These are phyloP conservation scores for Acropora yongei DNA, from an alignment of 64 coral and sea anemone species.

Conservation along the genomic window DNA sequence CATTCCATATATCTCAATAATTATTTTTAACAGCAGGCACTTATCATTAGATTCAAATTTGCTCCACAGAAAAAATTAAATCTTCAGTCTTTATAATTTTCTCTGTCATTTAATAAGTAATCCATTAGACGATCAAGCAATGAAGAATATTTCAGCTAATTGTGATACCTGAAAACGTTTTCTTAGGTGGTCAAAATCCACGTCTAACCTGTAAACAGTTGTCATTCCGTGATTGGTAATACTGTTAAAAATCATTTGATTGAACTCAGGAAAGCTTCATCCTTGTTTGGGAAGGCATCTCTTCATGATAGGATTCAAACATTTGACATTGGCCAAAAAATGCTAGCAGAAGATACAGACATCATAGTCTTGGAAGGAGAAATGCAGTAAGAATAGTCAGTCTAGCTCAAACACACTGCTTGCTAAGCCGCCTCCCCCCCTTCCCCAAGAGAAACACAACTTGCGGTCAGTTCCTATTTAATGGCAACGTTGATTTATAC, in stretches of 20 bases:
- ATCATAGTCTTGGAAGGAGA: conserved; percentile 23
- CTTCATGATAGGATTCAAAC: conserved; percentile 23
- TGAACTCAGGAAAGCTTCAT: conserved; percentile 8
- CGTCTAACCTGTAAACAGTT: not conserved
- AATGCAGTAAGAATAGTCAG: not conserved
- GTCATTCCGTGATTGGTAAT: conserved; percentile 7
- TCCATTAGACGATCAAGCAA: not conserved
- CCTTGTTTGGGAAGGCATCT: conserved; percentile 16
- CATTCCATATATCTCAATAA: not conserved
- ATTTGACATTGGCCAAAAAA: conserved; percentile 25
- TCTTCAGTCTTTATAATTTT: conserved; percentile 8
- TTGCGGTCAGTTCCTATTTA: conserved; percentile 28
- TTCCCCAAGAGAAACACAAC: not conserved
- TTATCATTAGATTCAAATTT: conserved; percentile 1
- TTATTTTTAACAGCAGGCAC: conserved; percentile 9
- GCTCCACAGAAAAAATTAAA: not conserved
- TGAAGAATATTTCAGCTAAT: not conserved
- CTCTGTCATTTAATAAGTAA: conserved; percentile 25
- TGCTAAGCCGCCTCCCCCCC: not conserved
- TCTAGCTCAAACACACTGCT: not conserved
- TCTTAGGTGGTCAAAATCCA: not conserved
- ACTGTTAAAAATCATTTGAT: conserved; percentile 7
- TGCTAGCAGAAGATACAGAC: conserved; percentile 31
- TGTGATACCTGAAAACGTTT: not conserved
- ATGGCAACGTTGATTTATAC: conserved; percentile 30